phyloP scores from a whole-genome alignment of 2,797 vertebrate genomes.

The Manis javanica region DNA sequence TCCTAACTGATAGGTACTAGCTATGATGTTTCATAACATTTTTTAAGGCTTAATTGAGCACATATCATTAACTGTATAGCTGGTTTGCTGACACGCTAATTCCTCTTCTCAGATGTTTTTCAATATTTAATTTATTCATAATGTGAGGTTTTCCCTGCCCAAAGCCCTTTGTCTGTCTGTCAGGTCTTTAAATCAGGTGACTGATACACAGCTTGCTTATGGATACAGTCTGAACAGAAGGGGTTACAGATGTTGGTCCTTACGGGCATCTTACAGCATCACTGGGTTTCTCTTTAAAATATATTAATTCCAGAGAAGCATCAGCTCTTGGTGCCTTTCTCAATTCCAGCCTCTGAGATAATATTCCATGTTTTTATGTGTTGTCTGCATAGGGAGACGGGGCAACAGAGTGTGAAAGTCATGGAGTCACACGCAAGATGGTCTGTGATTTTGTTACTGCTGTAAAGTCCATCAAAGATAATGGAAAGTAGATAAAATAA shows the following conservation, averaged over 20 bases:
- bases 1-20: neutral
- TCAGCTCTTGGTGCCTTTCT: conserved; percentile 37
- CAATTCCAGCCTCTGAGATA: conserved; percentile 33
- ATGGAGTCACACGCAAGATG: conserved; percentile 21
- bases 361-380: conserved; percentile 64
- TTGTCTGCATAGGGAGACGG: conserved; percentile 57
- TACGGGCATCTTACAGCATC: neutral
- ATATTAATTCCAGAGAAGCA: neutral
- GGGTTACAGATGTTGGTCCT: neutral
- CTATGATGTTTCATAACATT: neutral
- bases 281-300: conserved; percentile 13
- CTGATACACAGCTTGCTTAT: neutral
- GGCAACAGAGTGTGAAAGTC: conserved; percentile 78
- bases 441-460: conserved; percentile 59
- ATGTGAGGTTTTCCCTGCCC: neutral
- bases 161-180: neutral
- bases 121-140: neutral
- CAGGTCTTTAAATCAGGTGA: neutral
- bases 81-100: neutral
- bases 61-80: neutral
- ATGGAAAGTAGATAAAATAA: conserved; percentile 81
- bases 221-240: neutral
- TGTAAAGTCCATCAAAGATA: conserved; percentile 79
- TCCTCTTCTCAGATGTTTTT: neutral
- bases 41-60: neutral